Evolutionary conservation across 1,140 invertebrate genomes (phyloP).

Genomic region (Aphidius gifuensis): DNA sequence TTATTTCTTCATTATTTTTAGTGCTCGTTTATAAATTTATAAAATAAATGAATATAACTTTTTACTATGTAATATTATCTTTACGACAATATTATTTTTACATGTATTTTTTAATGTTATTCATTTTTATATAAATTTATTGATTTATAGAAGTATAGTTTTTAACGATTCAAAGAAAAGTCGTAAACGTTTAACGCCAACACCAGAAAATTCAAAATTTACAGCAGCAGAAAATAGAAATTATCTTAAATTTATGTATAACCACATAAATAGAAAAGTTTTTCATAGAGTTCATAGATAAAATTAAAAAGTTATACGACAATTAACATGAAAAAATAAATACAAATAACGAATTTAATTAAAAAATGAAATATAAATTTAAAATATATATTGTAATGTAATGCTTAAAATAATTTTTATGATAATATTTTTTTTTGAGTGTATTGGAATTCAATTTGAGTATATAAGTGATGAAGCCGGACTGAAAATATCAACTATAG

Average conservation of each 20-base stretch:
- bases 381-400: too few relatives aligned
- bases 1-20: not conserved
- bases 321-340: not conserved
- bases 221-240: too few relatives aligned
- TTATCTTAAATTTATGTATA: too few relatives aligned
- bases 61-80: slow-evolving; percentile 9
- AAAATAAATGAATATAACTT: not conserved
- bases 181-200: slow-evolving; percentile 22
- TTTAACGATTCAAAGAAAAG: slow-evolving; percentile 1
- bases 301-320: not conserved
- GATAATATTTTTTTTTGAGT: too few relatives aligned
- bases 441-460: too few relatives aligned
- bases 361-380: too few relatives aligned
- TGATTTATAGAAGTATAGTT: slow-evolving; percentile 17
- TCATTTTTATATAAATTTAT: slow-evolving; percentile 11
- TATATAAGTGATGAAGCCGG: too few relatives aligned
- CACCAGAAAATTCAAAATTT: slow-evolving; percentile 2
- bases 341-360: too few relatives aligned
- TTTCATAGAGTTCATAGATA: not conserved
- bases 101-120: slow-evolving; percentile 7
- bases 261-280: too few relatives aligned
- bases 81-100: slow-evolving; percentile 10
- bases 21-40: slow-evolving; percentile 1
- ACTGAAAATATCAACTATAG: too few relatives aligned
- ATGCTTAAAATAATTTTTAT: too few relatives aligned